Evolutionary conservation across 2,113 vertebrate species (phyloP).

Genomic region (Taurulus bubalis): DNA sequence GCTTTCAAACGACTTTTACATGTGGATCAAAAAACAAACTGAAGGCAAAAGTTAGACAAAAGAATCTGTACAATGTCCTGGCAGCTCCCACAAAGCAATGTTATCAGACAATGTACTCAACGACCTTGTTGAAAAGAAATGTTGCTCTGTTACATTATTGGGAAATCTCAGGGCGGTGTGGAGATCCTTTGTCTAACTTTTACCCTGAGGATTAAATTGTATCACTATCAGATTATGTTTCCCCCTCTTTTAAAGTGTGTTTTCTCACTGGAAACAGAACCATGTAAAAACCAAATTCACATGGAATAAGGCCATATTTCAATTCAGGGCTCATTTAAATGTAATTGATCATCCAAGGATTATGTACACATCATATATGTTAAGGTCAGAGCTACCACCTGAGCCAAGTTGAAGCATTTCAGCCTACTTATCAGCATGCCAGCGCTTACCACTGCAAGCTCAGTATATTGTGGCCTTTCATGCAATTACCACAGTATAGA

Average conservation of each 20-base stretch:
- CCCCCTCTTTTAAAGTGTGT: not conserved
- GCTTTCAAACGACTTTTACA: not conserved
- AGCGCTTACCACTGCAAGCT: conserved; percentile 1
- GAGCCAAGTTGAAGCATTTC: conserved; percentile 18
- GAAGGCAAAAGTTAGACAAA: not conserved
- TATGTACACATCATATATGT: conserved; percentile 6
- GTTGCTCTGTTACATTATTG: not conserved
- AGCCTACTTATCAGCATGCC: not conserved
- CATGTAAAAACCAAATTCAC: not conserved
- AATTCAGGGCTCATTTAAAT: not conserved
- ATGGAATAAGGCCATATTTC: not conserved
- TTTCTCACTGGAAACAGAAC: not conserved
- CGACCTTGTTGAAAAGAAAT: not conserved
- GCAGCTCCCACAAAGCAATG: not conserved
- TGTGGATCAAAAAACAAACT: not conserved
- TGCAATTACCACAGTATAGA: conserved; percentile 32
- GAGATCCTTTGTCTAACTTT: not conserved
- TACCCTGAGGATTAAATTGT: not conserved
- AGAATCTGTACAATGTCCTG: not conserved
- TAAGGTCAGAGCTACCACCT: conserved; percentile 7
- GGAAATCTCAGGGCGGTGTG: not conserved
- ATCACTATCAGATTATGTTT: not conserved
- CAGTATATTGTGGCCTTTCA: conserved; percentile 21
- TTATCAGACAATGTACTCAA: not conserved
- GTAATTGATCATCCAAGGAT: not conserved